A percentile compares a stretch with the other conserved stretches of the same genome.
Conservation (phyloP, 2,797 vertebrate species). For the Denticeps clupeoides region DNA sequence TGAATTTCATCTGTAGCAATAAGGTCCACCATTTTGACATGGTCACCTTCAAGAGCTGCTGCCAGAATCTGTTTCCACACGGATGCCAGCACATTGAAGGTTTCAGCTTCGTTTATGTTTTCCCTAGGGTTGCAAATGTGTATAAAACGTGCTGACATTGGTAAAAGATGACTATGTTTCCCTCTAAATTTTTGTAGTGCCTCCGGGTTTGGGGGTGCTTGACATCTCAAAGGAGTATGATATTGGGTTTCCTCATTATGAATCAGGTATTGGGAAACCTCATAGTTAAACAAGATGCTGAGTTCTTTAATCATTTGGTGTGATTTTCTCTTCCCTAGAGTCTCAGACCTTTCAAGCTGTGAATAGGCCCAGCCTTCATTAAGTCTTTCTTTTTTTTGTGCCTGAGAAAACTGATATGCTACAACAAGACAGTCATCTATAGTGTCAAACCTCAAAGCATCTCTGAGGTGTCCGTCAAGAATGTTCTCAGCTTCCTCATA, state of each 20-base stretch:
- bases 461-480: conserved; percentile 21
- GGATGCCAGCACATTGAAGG: conserved; percentile 47
- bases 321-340: conserved; percentile 49
- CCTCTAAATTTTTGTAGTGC: conserved; percentile 35
- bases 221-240: conserved; percentile 59
- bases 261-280: conserved; percentile 49
- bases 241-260: conserved; percentile 28
- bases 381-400: conserved; percentile 51
- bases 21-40: conserved; percentile 53
- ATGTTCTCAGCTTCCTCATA: conserved; percentile 59
- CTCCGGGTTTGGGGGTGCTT: conserved; percentile 39
- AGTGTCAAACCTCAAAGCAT: conserved; percentile 26
- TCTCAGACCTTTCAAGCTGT: conserved; percentile 45
- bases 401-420: conserved; percentile 53
- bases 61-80: conserved; percentile 46
- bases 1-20: conserved; percentile 64
- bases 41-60: conserved; percentile 32
- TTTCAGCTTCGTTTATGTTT: neutral
- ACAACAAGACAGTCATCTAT: conserved; percentile 54
- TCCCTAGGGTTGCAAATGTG: conserved; percentile 8
- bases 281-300: conserved; percentile 71
- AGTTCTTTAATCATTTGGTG: conserved; percentile 66
- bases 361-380: conserved; percentile 52
- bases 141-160: conserved; percentile 57
- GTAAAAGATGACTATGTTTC: conserved; percentile 45